These are phyloP conservation scores for Danaus melanippus DNA, from an alignment of 1,140 invertebrate genomes.

Conservation along the genomic window DNA sequence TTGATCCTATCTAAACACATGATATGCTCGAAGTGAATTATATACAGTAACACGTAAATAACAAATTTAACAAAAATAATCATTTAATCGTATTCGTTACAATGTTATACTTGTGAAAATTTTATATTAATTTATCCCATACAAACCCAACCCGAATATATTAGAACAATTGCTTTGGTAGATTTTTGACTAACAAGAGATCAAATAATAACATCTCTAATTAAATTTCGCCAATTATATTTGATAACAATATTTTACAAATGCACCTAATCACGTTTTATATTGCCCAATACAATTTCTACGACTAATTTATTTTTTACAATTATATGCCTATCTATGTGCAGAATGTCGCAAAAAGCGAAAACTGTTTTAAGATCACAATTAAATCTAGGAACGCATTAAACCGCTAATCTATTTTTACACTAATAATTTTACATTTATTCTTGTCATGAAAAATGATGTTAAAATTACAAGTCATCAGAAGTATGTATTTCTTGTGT, in stretches of 20 bases:
- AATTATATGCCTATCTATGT: slow-evolving; percentile 25
- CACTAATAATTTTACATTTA: slow-evolving; percentile 19
- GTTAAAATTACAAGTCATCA: too few species aligned
- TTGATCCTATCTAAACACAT: slow-evolving; percentile 45
- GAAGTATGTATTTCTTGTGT: too few species aligned
- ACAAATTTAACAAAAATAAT: slow-evolving; percentile 55
- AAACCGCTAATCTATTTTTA: slow-evolving; percentile 20
- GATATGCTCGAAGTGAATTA: slow-evolving; percentile 54
- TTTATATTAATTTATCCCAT: slow-evolving; percentile 21
- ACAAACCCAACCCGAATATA: slow-evolving; percentile 14
- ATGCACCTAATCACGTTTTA: slow-evolving; percentile 15
- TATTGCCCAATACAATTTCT: slow-evolving; percentile 11
- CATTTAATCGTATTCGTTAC: slow-evolving; percentile 15
- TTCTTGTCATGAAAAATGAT: slow-evolving; percentile 10
- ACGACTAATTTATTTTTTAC: slow-evolving; percentile 23
- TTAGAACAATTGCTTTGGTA: slow-evolving; percentile 28
- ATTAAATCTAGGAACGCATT: slow-evolving; percentile 30
- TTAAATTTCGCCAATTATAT: slow-evolving; percentile 18
- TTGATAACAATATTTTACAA: slow-evolving; percentile 33
- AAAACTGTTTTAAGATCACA: slow-evolving; percentile 22
- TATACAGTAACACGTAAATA: slow-evolving; percentile 54
- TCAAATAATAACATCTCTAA: slow-evolving; percentile 11
- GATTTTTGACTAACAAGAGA: slow-evolving; percentile 28
- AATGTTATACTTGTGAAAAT: slow-evolving; percentile 14
- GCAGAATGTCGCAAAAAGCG: slow-evolving; percentile 17